Percentiles rank a stretch among this genome's conserved stretches.
These are phyloP conservation scores for Anolis apletophallus DNA, from an alignment of 2,797 vertebrate genomes.

Conservation along the genomic window DNA sequence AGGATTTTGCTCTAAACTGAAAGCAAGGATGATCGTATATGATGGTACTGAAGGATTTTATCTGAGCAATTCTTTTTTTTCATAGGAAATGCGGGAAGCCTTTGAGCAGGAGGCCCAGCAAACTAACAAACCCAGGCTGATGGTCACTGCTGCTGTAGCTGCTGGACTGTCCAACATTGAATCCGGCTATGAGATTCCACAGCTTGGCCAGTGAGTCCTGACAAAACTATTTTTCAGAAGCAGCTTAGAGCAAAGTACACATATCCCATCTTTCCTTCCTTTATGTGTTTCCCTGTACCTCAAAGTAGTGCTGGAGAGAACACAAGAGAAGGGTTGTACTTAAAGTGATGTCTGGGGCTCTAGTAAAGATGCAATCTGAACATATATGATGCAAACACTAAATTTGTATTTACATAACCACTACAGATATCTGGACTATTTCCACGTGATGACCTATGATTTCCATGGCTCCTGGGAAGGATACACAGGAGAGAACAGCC, in stretches of 20 bases:
- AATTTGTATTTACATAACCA: not conserved
- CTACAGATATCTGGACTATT: constrained; percentile 82
- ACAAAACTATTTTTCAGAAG: not conserved
- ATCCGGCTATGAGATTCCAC: constrained; percentile 79
- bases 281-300: too few relatives aligned
- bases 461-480: constrained; percentile 79
- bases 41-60: not conserved
- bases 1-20: not conserved
- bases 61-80: not conserved
- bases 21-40: not conserved
- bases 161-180: constrained; percentile 75
- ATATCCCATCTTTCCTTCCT: too few relatives aligned
- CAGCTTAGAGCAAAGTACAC: not conserved
- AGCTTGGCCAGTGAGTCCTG: constrained; percentile 70
- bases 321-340: too few relatives aligned
- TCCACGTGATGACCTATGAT: constrained; percentile 84
- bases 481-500: constrained; percentile 83
- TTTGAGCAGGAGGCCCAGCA: constrained; percentile 81
- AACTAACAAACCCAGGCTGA: constrained; percentile 75
- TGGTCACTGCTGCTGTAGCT: constrained; percentile 81
- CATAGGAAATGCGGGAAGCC: constrained; percentile 79
- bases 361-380: too few relatives aligned
- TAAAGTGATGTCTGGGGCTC: too few relatives aligned
- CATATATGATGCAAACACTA: not conserved
- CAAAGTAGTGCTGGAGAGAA: too few relatives aligned